Conservation (phyloP, 1,140 invertebrate species). For the Papilio machaon region DNA sequence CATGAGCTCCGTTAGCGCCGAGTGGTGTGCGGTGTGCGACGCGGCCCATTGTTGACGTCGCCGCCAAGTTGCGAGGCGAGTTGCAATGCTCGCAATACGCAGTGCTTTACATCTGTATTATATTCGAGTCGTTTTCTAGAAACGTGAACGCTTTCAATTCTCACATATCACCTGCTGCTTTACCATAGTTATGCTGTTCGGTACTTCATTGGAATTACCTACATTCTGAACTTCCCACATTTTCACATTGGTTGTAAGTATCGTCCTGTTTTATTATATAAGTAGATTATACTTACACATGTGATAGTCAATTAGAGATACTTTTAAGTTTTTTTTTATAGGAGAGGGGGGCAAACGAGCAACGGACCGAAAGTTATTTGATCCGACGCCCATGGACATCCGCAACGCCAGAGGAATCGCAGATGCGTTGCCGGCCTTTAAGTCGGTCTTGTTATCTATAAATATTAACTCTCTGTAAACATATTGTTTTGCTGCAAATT, state of each 20-base stretch:
- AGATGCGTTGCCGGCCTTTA: too few relatives aligned
- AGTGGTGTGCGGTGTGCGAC: not conserved
- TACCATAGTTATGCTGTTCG: not conserved
- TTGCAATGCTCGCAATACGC: not conserved
- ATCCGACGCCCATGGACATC: too few relatives aligned
- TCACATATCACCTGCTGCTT: not conserved
- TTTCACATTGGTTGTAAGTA: not conserved
- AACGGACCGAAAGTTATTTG: too few relatives aligned
- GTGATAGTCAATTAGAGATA: too few relatives aligned
- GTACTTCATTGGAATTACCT: not conserved
- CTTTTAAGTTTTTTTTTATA: too few relatives aligned
- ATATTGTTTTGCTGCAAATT: not conserved
- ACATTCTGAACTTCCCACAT: not conserved
- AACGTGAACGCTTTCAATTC: not conserved
- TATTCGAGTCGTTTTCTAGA: not conserved
- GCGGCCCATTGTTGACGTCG: not conserved
- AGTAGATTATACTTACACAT: not conserved
- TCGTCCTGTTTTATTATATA: not conserved
- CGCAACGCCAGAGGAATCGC: too few relatives aligned
- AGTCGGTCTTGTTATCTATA: not conserved
- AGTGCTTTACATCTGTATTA: not conserved
- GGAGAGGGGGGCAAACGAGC: too few relatives aligned
- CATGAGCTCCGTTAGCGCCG: slow-evolving; percentile 59
- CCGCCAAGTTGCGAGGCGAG: too few relatives aligned
- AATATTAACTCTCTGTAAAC: not conserved